Base-by-base conservation (phyloP, 2,888 invertebrate species). In the Cecidostiba fungosa region DNA sequence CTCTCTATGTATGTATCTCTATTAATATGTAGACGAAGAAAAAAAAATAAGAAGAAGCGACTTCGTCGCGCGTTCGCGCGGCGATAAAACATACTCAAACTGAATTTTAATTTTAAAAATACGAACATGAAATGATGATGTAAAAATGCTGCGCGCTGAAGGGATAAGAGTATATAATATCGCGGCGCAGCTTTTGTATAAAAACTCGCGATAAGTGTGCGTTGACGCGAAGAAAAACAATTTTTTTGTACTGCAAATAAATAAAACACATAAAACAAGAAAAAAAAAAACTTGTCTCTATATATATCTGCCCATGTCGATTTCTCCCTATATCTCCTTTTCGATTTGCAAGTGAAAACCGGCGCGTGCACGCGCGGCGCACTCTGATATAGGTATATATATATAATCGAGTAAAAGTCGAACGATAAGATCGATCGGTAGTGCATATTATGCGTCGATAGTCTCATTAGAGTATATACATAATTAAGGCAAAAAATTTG, bases 191-290 rank as follows among this genome's bases (percentile, higher is more conserved):
- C 73, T 23, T 32, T 62, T 74, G 62, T 82, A 36, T 54, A 54
- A 47, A 29, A 36, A 59, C 12, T 43, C 43, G 43, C 59, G 26
- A 77, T 23, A 43, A 23, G 50, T 36, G 47, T 47, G 72, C 77
- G 36, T 50, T 47, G 73, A 69, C 26, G 85, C 81, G 85, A 62
- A 12, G 16, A 47, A 32, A 66, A 62, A 29, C 50, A 62, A 81
- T 43, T 47, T 85, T n/a, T 85, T 82, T 85, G 85, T 85, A 85
- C 82, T 79, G 82, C 74, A 82, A 77, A 76, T 82, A 77, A 85
- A 85, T 81, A 85, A 85, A 85, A 81, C 39, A 59, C 14, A 76
- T 62, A 62, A 79, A 83, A 82, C 62, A 47, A 73, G 26, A 69
- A 29, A 73, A 78, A n/a, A 36, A 39, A 62, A 6, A 74, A 43